A percentile compares a stretch with the other conserved stretches of the same genome.
phyloP scores from a whole-genome alignment of 2,888 invertebrate species.

The Habrosyne pyritoides region DNA sequence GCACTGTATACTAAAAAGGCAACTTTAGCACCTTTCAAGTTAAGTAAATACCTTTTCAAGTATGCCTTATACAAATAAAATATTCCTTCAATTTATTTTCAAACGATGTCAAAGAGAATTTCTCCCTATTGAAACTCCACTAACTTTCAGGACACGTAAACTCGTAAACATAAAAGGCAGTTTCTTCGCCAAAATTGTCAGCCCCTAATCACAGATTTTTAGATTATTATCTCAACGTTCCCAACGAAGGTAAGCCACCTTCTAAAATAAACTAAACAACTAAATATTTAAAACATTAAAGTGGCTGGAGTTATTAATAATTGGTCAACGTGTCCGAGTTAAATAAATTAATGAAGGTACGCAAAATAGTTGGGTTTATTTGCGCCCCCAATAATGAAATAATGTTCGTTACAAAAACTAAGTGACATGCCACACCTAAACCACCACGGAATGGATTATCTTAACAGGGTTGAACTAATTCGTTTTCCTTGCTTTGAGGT shows the following conservation, averaged over 20 bases:
- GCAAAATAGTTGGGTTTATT: background rate
- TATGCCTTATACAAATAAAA: conserved; percentile 8
- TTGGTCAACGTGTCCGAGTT: conserved; percentile 25
- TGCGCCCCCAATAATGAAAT: background rate
- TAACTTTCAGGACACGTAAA: conserved; percentile 61
- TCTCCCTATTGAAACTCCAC: conserved; percentile 20
- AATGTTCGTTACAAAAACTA: background rate
- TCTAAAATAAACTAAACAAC: conserved; percentile 26
- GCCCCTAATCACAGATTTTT: conserved; percentile 55
- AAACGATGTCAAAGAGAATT: conserved; percentile 14
- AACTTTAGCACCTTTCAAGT: conserved; percentile 17
- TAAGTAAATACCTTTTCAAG: conserved; percentile 3
- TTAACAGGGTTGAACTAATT: conserved; percentile 26
- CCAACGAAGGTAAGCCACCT: conserved; percentile 43
- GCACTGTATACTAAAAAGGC: conserved; percentile 18
- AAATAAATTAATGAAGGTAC: background rate
- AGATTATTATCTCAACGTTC: conserved; percentile 47
- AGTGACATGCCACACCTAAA: background rate
- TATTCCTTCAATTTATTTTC: conserved; percentile 13
- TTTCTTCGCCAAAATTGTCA: conserved; percentile 55
- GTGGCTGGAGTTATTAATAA: conserved; percentile 25
- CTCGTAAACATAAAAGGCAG: conserved; percentile 64
- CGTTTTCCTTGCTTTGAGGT: conserved; percentile 48
- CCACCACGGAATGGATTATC: conserved; percentile 14
- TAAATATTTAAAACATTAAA: conserved; percentile 30